phyloP scores from a whole-genome alignment of 2,888 invertebrate genomes.

The Pinctada fucata region DNA sequence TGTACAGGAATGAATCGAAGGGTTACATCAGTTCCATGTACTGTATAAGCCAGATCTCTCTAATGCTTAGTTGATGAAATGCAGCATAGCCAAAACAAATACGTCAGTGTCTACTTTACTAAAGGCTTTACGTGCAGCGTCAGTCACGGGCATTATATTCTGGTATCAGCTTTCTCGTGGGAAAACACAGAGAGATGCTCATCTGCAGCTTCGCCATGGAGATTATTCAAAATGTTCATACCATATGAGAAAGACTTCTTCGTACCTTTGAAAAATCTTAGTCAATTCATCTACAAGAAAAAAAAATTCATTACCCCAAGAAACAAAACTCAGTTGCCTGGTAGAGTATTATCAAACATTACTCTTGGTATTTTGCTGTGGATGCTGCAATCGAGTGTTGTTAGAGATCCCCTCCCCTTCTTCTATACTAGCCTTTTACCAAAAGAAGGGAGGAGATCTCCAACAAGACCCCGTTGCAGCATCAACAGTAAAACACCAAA shows the following conservation, averaged over 20 bases:
- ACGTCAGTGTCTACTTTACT: slow-evolving; percentile 39
- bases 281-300: slow-evolving; percentile 13
- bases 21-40: slow-evolving; percentile 35
- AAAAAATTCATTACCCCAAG: slow-evolving; percentile 32
- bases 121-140: slow-evolving; percentile 25
- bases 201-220: not conserved
- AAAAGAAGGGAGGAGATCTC: too few species aligned
- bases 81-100: too few species aligned
- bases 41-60: slow-evolving; percentile 42
- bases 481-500: too few species aligned
- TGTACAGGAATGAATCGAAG: slow-evolving; percentile 46
- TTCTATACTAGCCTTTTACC: slow-evolving; percentile 21
- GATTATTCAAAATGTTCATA: slow-evolving; percentile 2
- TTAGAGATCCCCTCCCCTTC: not conserved
- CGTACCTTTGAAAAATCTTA: slow-evolving; percentile 5
- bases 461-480: too few species aligned
- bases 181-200: slow-evolving; percentile 35
- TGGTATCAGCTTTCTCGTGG: slow-evolving; percentile 47
- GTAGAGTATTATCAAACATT: slow-evolving; percentile 19
- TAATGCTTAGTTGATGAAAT: too few species aligned
- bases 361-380: not conserved
- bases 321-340: slow-evolving; percentile 35
- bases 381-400: too few species aligned
- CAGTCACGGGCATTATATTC: slow-evolving; percentile 33
- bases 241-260: slow-evolving; percentile 17